These are phyloP conservation scores for Saguinus midas DNA, from an alignment of 2,113 vertebrate genomes.

Conservation along the genomic window DNA sequence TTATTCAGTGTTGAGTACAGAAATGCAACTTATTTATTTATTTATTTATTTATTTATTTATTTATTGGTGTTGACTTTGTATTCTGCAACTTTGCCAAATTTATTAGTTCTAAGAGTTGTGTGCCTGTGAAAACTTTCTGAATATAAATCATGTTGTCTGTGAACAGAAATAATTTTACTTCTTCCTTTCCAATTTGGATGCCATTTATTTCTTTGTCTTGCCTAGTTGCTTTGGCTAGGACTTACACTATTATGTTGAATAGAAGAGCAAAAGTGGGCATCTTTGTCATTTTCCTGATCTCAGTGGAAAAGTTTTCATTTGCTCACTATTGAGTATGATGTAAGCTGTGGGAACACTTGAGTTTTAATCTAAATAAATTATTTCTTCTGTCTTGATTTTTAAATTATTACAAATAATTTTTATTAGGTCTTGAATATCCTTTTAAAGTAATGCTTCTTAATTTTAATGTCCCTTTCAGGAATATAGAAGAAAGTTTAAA, in stretches of 20 bases:
- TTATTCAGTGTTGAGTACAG: neutral
- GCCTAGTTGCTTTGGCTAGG: neutral
- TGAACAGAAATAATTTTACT: neutral
- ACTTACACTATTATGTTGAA: neutral
- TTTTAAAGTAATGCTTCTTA: neutral
- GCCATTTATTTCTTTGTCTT: neutral
- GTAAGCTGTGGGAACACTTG: neutral
- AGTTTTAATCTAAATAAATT: neutral
- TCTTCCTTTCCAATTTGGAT: neutral
- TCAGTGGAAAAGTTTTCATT: neutral
- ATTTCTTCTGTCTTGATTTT: neutral
- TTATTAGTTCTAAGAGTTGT: neutral
- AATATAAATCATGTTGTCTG: neutral
- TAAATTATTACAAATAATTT: neutral
- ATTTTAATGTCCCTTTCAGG: neutral
- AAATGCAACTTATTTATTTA: neutral
- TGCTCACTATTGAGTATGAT: neutral
- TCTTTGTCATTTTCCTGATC: neutral
- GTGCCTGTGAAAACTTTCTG: neutral
- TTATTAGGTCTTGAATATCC: neutral
- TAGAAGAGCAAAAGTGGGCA: neutral
- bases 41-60: neutral
- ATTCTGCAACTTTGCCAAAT: neutral
- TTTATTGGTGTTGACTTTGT: neutral
- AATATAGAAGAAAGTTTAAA: neutral